Evolutionary conservation across 2,113 vertebrate genomes (phyloP).

Genomic region (Balaenoptera acutorostrata): DNA sequence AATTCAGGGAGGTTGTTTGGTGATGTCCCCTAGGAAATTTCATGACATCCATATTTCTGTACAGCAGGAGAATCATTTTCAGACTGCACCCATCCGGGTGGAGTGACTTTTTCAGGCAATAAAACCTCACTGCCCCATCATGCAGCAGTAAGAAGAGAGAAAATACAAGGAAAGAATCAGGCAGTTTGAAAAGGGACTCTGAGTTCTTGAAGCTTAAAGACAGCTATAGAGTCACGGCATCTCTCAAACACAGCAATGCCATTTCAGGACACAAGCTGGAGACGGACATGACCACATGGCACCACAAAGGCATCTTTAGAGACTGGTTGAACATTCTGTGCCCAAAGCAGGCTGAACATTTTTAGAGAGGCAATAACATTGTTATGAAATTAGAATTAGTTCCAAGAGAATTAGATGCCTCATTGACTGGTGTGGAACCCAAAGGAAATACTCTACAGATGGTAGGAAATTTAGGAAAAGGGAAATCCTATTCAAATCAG

Average conservation of each 20-base stretch:
- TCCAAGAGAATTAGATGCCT: neutral
- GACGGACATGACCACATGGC: accelerated
- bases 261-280: neutral
- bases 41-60: neutral
- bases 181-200: neutral
- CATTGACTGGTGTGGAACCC: neutral
- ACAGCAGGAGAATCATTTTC: neutral
- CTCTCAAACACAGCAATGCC: neutral
- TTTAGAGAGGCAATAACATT: neutral
- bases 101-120: neutral
- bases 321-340: too few species aligned
- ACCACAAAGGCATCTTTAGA: neutral
- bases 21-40: neutral
- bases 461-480: neutral
- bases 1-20: neutral
- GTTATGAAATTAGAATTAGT: neutral
- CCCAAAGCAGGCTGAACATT: neutral
- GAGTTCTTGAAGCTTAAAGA: neutral
- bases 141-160: neutral
- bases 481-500: neutral
- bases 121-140: neutral
- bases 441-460: neutral
- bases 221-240: neutral
- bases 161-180: neutral
- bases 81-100: neutral